Conservation (phyloP, 1,140 invertebrate species). For the Bombus sibiricus region DNA sequence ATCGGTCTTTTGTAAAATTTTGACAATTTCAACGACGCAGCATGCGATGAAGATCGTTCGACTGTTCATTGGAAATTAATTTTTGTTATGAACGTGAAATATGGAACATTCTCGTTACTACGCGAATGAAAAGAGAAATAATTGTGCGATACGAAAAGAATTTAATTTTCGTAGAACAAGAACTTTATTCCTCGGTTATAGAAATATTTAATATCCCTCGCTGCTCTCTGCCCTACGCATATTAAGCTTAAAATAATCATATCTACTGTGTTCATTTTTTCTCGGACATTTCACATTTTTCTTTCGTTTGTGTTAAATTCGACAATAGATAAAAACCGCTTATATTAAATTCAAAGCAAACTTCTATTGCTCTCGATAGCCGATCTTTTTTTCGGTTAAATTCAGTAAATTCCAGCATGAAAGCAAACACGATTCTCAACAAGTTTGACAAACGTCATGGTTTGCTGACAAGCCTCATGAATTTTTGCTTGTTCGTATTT, state of each 20-base stretch:
- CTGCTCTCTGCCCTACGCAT: background rate
- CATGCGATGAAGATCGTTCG: too few species aligned
- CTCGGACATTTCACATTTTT: background rate
- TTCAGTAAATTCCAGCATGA: background rate
- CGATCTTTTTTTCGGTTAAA: background rate
- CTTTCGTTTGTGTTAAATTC: background rate
- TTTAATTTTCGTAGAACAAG: too few species aligned
- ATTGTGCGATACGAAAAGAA: too few species aligned
- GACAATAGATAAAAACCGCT: background rate
- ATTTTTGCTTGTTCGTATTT: slow-evolving; percentile 31
- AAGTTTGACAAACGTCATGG: slow-evolving; percentile 23
- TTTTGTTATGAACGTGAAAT: too few species aligned
- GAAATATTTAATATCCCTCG: background rate
- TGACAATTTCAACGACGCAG: too few species aligned
- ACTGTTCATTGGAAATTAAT: too few species aligned
- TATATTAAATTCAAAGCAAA: background rate
- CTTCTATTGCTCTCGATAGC: background rate
- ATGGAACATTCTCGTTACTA: too few species aligned
- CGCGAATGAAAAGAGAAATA: too few species aligned
- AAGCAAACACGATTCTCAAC: background rate
- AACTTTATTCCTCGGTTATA: too few species aligned
- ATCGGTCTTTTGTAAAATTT: too few species aligned
- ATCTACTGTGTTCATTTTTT: background rate
- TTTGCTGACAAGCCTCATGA: slow-evolving; percentile 1
- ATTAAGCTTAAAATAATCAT: background rate